Conservation (phyloP, 2,888 invertebrate genomes). For the Synergus itoensis region DNA sequence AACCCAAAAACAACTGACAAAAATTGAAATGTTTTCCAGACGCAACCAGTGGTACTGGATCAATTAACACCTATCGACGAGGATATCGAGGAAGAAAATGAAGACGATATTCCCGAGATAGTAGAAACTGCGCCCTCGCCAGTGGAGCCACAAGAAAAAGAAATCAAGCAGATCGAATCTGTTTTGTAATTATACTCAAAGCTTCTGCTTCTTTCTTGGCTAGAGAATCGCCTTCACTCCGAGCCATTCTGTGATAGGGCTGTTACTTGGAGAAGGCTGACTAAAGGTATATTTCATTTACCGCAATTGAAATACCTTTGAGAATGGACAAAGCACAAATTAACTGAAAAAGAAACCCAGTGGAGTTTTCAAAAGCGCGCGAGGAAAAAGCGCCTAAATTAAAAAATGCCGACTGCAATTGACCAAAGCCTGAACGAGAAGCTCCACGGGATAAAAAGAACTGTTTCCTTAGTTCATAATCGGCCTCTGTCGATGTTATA, state of each 20-base stretch:
- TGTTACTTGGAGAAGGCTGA: slow-evolving; percentile 57
- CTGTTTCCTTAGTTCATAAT: slow-evolving; percentile 61
- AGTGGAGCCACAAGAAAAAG: slow-evolving; percentile 76
- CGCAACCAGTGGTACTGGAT: slow-evolving; percentile 83
- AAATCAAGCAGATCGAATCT: slow-evolving; percentile 86
- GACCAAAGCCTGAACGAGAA: slow-evolving; percentile 48
- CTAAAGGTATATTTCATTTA: slow-evolving; percentile 59
- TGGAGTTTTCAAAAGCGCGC: slow-evolving; percentile 65
- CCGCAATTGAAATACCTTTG: slow-evolving; percentile 39
- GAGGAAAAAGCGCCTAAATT: slow-evolving; percentile 53
- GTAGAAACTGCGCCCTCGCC: slow-evolving; percentile 85
- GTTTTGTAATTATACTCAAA: slow-evolving; percentile 80
- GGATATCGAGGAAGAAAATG: slow-evolving; percentile 83
- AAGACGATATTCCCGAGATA: slow-evolving; percentile 88
- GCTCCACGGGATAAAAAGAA: slow-evolving; percentile 61
- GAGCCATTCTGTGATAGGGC: slow-evolving; percentile 74
- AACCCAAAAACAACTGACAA: neutral
- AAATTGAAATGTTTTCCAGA: slow-evolving; percentile 74
- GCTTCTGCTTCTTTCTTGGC: slow-evolving; percentile 48
- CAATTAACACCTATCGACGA: slow-evolving; percentile 91
- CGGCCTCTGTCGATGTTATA: slow-evolving; percentile 47
- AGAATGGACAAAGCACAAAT: slow-evolving; percentile 68
- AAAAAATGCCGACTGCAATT: slow-evolving; percentile 38
- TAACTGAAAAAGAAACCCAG: slow-evolving; percentile 57
- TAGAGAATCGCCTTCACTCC: slow-evolving; percentile 68